A percentile compares a stretch with the other conserved stretches of the same genome.
Evolutionary conservation across 2,113 vertebrate genomes (phyloP).

Genomic region (Baryphthengus martii): DNA sequence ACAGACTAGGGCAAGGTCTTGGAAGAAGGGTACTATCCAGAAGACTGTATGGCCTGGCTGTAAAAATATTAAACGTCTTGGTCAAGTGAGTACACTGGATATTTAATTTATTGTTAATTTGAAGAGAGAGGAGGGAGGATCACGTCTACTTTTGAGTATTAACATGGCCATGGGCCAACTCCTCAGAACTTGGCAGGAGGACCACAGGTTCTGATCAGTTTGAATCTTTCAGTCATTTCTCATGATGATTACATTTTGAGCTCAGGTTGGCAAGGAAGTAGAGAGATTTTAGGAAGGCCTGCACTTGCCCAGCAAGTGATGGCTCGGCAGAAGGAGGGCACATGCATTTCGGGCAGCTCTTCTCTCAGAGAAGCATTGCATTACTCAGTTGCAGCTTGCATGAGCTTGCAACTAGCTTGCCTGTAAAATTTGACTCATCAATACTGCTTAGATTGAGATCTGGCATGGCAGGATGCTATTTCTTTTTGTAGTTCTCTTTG

Average conservation of each 20-base stretch:
- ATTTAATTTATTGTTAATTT: background rate
- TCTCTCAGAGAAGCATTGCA: accelerated
- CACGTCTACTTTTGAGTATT: background rate
- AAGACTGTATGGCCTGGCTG: background rate
- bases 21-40: background rate
- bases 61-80: background rate
- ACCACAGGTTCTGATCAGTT: background rate
- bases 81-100: background rate
- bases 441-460: background rate
- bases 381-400: background rate
- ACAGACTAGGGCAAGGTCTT: background rate
- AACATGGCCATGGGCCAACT: background rate
- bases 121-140: background rate
- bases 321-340: accelerated
- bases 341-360: accelerated
- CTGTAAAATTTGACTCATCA: background rate
- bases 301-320: accelerated
- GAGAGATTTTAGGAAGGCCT: background rate
- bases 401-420: background rate
- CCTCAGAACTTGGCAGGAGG: background rate
- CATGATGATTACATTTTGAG: background rate
- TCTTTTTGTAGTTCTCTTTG: background rate
- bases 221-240: background rate
- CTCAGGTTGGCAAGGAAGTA: background rate
- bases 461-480: background rate